Base-by-base conservation (phyloP, 2,113 vertebrate species). In the Nothocercus nigrocapillus region DNA sequence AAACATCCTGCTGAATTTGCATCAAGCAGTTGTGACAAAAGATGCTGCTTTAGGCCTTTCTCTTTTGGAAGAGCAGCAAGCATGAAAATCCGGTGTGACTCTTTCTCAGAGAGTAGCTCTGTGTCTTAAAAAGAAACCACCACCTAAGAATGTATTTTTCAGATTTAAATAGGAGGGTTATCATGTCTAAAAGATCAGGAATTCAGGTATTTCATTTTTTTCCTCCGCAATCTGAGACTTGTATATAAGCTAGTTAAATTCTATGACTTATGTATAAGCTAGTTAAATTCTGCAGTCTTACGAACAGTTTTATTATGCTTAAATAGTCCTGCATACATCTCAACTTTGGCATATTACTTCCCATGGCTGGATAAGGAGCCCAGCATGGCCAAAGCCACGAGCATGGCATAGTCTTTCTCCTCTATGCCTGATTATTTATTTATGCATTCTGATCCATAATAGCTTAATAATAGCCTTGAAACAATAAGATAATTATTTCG, bases 381-480 rank as follows among this genome's bases (percentile, higher is more conserved):
- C 62, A 21, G 84, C n/a, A 0, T 3, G 36, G 73, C 80, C 72
- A 18, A 70, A 75, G 85, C 5, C 85, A 25, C 2, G 11, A 81
- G 61, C 24, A 0, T 14, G 53, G 82, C 85, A 30, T 59, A 49
- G 88, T 88, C 76, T 75, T 92, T 70, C 80, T 92, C 47, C 80
- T 3, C 1, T 68, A 47, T 75, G 90, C 85, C 58, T 88, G 73
- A 12, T 84, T 86, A 88, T 96, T 96, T 96, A 88, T 94, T 96
- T 92, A 76, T 94, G 59, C 88, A 20, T 90, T 93, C 88, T 0
- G 0, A 81, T 61, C 64, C 88, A 30, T 96, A 95, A 97, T 75
- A 76, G 87, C 87, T 34, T 94, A 95, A 97, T 94, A 76, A 95
- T 87, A 89, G 89, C 47, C 75, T 91, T 56, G 47, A 90, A 91